Conservation (phyloP, 2,888 invertebrate species). For the Zootermopsis nevadensis region DNA sequence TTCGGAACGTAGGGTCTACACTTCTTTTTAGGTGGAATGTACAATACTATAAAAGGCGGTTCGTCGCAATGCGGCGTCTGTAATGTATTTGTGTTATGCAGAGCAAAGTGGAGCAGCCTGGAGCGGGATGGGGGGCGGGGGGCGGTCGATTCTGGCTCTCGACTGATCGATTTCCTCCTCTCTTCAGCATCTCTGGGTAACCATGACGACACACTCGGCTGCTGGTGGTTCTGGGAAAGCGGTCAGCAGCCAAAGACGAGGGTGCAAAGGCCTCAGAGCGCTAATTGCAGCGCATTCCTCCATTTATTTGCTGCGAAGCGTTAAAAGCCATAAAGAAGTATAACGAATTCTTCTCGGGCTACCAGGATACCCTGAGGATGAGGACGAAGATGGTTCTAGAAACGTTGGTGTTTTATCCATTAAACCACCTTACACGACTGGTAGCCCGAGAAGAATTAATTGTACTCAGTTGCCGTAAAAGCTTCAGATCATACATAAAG, state of each 20-base stretch:
- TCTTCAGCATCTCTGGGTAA: background rate
- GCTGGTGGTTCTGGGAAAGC: slow-evolving; percentile 17
- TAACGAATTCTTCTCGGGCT: no score
- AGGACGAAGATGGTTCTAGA: no score
- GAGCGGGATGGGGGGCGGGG: background rate
- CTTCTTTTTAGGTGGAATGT: background rate
- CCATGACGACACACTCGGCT: slow-evolving; percentile 18
- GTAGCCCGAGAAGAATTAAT: no score
- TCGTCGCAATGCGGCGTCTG: slow-evolving; percentile 29
- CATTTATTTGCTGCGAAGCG: background rate
- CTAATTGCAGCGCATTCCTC: background rate
- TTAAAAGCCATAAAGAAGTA: background rate
- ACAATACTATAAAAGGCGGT: slow-evolving; percentile 5
- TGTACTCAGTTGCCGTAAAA: no score
- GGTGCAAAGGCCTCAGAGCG: slow-evolving; percentile 18
- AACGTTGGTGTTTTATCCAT: no score
- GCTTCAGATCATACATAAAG: no score
- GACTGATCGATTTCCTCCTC: slow-evolving; percentile 28
- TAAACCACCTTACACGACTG: no score
- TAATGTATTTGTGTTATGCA: slow-evolving; percentile 34
- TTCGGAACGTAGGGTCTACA: no score
- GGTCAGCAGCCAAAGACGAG: slow-evolving; percentile 4
- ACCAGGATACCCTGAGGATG: no score
- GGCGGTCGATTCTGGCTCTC: background rate
- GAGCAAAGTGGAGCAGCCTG: background rate